Percentiles rank a stretch among this genome's conserved stretches.
Evolutionary conservation across 2,797 vertebrate species (phyloP).

Genomic region (Schizothorax lantsangensis): DNA sequence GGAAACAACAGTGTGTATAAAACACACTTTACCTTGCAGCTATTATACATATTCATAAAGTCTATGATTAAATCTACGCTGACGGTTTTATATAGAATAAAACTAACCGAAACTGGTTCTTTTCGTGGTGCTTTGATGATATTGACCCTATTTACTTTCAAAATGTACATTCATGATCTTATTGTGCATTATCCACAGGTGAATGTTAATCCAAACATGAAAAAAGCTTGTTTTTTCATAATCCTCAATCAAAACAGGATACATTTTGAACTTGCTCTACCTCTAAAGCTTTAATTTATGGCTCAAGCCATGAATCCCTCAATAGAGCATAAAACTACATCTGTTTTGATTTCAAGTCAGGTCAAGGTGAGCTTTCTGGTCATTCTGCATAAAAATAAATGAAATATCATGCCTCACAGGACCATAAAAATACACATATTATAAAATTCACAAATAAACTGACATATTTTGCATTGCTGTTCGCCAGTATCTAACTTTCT

Average conservation of each 20-base stretch:
- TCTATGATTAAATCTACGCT: conserved; percentile 51
- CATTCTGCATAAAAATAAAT: neutral
- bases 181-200: neutral
- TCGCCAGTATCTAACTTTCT: neutral
- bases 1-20: conserved; percentile 49
- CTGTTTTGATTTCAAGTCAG: neutral
- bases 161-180: neutral
- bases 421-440: neutral
- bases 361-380: neutral
- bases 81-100: conserved; percentile 39
- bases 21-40: conserved; percentile 50
- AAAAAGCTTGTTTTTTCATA: neutral
- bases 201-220: neutral
- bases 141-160: neutral
- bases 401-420: neutral
- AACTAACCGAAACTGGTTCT: conserved; percentile 27
- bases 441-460: neutral
- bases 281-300: neutral
- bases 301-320: neutral
- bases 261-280: neutral
- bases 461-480: neutral
- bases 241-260: neutral
- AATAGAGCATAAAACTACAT: neutral
- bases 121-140: neutral
- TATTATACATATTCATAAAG: conserved; percentile 60